phyloP scores from a whole-genome alignment of 2,888 invertebrate genomes.

The Plebejus melissa region DNA sequence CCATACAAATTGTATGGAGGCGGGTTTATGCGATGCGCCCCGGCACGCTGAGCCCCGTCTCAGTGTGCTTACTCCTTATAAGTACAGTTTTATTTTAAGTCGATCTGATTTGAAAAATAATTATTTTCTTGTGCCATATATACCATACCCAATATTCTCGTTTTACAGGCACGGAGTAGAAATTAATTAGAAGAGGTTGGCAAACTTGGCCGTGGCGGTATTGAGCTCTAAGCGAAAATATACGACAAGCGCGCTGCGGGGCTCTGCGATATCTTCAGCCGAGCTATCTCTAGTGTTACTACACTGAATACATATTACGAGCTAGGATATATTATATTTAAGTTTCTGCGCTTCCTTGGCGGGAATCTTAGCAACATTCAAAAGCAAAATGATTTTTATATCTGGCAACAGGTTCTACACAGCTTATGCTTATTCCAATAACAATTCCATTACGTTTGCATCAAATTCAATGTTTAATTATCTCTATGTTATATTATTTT shows the following conservation, averaged over 20 bases:
- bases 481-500: background rate
- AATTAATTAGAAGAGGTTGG: slow-evolving; percentile 75
- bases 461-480: background rate
- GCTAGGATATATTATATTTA: slow-evolving; percentile 21
- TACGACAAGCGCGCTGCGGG: slow-evolving; percentile 54
- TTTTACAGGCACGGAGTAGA: slow-evolving; percentile 68
- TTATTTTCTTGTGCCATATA: slow-evolving; percentile 38
- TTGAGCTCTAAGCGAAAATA: slow-evolving; percentile 71
- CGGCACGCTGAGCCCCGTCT: no score
- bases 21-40: no score
- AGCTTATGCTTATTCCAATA: background rate
- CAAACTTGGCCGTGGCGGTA: slow-evolving; percentile 65
- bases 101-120: background rate
- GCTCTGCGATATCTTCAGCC: slow-evolving; percentile 31
- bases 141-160: slow-evolving; percentile 45
- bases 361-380: slow-evolving; percentile 7
- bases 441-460: background rate
- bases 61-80: no score
- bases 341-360: slow-evolving; percentile 20
- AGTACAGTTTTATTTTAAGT: background rate
- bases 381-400: background rate
- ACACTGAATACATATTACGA: slow-evolving; percentile 27
- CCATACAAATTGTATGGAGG: no score
- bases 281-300: slow-evolving; percentile 24
- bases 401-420: slow-evolving; percentile 9